phyloP scores from a whole-genome alignment of 2,797 vertebrate species.

The Urocyon cinereoargenteus region DNA sequence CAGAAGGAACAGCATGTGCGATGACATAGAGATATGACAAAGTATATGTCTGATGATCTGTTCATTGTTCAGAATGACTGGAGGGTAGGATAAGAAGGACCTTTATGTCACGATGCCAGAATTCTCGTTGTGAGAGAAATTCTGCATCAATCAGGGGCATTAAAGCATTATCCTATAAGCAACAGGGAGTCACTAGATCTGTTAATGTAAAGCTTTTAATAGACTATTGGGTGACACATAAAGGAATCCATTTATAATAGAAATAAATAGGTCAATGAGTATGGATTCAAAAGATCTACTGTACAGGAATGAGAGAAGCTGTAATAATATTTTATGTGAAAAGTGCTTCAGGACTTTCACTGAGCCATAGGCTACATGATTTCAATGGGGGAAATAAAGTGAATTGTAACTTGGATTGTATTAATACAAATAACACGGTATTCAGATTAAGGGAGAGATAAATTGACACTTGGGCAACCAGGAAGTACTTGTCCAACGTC shows the following conservation, averaged over 20 bases:
- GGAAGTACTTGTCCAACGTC: neutral
- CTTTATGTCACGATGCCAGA: neutral
- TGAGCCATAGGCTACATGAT: neutral
- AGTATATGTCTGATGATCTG: neutral
- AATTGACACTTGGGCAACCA: neutral
- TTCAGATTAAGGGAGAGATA: neutral
- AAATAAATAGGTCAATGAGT: slow-evolving; percentile 57
- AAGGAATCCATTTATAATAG: slow-evolving; percentile 42
- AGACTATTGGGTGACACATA: slow-evolving; percentile 18
- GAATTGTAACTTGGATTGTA: slow-evolving; percentile 29
- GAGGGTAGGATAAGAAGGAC: neutral
- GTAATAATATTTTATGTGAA: slow-evolving; percentile 25
- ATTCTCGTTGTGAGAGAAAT: slow-evolving; percentile 26
- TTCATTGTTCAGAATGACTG: neutral
- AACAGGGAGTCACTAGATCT: neutral
- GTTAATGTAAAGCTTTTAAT: neutral
- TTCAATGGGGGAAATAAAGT: neutral
- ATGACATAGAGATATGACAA: neutral
- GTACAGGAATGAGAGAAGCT: neutral
- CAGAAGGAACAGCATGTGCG: neutral
- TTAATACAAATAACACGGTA: neutral
- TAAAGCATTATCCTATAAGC: neutral
- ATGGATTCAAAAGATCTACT: slow-evolving; percentile 7
- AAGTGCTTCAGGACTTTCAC: neutral
- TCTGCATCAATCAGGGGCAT: neutral